Percentiles rank a stretch among this genome's conserved stretches.
phyloP scores from a whole-genome alignment of 1,140 invertebrate species.

The Drosophila bocqueti region DNA sequence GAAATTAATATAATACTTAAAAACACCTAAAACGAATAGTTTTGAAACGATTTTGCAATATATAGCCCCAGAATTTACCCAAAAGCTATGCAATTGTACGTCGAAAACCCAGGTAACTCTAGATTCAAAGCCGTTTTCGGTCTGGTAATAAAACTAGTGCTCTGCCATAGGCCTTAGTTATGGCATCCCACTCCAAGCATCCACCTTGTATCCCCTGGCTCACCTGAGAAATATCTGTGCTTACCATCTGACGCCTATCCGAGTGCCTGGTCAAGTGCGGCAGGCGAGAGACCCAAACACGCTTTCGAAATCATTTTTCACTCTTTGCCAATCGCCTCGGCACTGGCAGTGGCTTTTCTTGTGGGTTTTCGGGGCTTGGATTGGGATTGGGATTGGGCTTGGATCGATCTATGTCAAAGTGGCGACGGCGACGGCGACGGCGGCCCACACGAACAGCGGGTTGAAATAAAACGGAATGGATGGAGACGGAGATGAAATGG shows the following conservation, averaged over 20 bases:
- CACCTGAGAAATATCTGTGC: slow-evolving; percentile 1
- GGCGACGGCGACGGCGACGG: slow-evolving; percentile 11
- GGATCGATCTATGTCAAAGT: slow-evolving; percentile 58
- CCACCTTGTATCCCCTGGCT: background rate
- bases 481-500: slow-evolving; percentile 23
- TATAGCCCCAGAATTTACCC: too few relatives aligned
- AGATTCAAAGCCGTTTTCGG: background rate
- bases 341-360: slow-evolving; percentile 21
- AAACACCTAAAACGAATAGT: too few relatives aligned
- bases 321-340: slow-evolving; percentile 38
- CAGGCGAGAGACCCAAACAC: background rate
- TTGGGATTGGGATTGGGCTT: slow-evolving; percentile 15
- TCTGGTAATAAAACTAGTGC: background rate
- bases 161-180: background rate
- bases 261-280: slow-evolving; percentile 19
- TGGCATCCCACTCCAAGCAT: background rate
- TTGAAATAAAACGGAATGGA: slow-evolving; percentile 29
- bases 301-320: slow-evolving; percentile 49
- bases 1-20: background rate
- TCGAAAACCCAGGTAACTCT: background rate
- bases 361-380: slow-evolving; percentile 20
- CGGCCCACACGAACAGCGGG: slow-evolving; percentile 41
- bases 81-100: too few relatives aligned
- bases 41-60: background rate
- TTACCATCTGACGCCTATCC: slow-evolving; percentile 4